Base-by-base conservation (phyloP, 2,888 invertebrate species). In the Scaptomyza parva region DNA sequence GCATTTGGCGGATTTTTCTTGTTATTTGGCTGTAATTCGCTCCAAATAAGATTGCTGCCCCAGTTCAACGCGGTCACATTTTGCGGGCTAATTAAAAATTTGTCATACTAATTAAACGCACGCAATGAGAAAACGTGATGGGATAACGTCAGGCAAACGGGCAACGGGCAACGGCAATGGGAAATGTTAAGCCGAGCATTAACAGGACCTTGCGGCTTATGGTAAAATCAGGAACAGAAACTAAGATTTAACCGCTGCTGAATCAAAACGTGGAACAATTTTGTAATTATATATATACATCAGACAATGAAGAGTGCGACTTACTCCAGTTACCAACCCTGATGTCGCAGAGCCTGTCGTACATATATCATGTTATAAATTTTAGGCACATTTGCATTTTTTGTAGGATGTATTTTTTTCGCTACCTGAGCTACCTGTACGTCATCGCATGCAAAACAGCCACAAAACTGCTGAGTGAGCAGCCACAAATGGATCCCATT, bases 101-200 rank as follows among this genome's bases (percentile, higher is more conserved):
- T 84, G 84, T 79, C 88, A 82, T 87, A 85, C 88, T 84, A 84
- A 87, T 87, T 84, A 84, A 87, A 77, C 70, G 82, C 76, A 76
- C 63, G 65, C 78, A 71, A 60, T 45, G 52, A 44, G 45, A 37
- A 33, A 60, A 76, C 51, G 43, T 71, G 67, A 71, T 45, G 67
- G 48, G 22, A 44, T 45, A 41, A 40, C 50, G 44, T 59, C 66
- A 59, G 28, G 33, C 48, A 40, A 54, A 54, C 1, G 9, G 6
- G n/a, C 12, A 22, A 22, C 22, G 6, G 26, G 26, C 26, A 7
- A 26, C 26, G 6, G n/a, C 12, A 22, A 22, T 5, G 6, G 26
- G 26, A 7, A 7, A 26, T 8, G 26, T 26, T 26, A 26, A 8
- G 14, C 66, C 48, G 28, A 33, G 35, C 52, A 40, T 54, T 54